Evolutionary conservation across 2,113 vertebrate species (phyloP).

Genomic region (Ibidorhyncha struthersii): DNA sequence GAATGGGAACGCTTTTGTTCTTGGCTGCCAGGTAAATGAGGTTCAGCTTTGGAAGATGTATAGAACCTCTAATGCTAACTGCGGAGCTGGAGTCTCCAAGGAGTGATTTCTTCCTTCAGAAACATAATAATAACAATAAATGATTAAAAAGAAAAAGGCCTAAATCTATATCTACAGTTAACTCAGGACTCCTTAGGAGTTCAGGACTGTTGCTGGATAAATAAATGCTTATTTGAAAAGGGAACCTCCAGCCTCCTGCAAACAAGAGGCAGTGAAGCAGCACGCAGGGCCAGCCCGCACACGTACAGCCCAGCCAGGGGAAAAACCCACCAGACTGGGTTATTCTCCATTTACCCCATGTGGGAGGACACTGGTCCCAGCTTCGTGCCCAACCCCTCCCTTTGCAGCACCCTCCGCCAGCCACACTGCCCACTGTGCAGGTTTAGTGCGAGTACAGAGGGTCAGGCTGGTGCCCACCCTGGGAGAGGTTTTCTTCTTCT

Average conservation of each 20-base stretch:
- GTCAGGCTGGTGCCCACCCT: neutral
- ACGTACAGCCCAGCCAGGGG: rapidly evolving
- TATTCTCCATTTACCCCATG: neutral
- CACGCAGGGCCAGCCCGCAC: rapidly evolving
- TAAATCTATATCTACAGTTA: constrained; percentile 1
- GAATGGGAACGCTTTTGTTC: neutral
- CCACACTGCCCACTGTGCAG: rapidly evolving
- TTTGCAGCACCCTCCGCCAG: neutral
- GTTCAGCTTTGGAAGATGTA: neutral
- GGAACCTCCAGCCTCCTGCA: neutral
- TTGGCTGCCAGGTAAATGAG: neutral
- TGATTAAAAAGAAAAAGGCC: neutral
- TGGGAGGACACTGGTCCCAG: neutral
- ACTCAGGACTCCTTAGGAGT: neutral
- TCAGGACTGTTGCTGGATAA: neutral
- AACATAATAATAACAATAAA: neutral
- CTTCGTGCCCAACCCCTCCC: neutral
- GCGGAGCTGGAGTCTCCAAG: neutral
- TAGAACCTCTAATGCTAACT: neutral
- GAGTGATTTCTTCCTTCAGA: constrained; percentile 2
- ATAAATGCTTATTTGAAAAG: neutral
- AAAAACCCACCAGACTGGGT: neutral
- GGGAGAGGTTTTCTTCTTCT: neutral
- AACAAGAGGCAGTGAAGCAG: neutral
- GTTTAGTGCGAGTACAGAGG: neutral